Conservation (phyloP, 30 jellyfish, hydroid and myxozoan species). For the Turritopsis rubra region DNA sequence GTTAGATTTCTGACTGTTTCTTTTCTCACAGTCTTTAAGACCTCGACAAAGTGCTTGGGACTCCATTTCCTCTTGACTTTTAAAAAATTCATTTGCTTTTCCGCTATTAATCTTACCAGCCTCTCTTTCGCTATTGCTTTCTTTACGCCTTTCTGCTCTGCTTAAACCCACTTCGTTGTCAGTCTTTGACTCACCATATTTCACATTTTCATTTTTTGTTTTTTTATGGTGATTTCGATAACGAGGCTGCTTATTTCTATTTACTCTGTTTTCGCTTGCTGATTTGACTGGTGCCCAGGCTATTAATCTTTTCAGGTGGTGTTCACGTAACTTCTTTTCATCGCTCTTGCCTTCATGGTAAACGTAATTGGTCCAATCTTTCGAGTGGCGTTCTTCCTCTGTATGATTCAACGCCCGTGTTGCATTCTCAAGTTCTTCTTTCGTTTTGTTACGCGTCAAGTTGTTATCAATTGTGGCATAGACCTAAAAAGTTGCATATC, state of each 20-base stretch:
- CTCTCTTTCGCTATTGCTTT: not conserved
- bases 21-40: not conserved
- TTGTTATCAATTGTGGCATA: constrained; percentile 24
- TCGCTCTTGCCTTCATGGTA: constrained; percentile 10
- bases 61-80: not conserved
- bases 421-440: constrained; percentile 13
- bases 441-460: constrained; percentile 20
- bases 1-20: not conserved
- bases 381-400: not conserved
- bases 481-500: not conserved
- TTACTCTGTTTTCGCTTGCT: not conserved
- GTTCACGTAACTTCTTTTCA: not conserved
- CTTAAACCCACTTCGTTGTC: not conserved
- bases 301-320: not conserved
- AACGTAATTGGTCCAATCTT: constrained; percentile 19
- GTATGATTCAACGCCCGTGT: not conserved
- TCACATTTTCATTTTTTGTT: not conserved
- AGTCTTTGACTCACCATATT: not conserved
- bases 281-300: constrained; percentile 34
- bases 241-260: not conserved
- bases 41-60: not conserved
- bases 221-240: not conserved
- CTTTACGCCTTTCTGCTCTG: not conserved
- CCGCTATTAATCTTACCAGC: constrained; percentile 10
- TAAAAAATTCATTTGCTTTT: not conserved